phyloP scores from a whole-genome alignment of 2,797 vertebrate genomes.

The Tenualosa ilisha region DNA sequence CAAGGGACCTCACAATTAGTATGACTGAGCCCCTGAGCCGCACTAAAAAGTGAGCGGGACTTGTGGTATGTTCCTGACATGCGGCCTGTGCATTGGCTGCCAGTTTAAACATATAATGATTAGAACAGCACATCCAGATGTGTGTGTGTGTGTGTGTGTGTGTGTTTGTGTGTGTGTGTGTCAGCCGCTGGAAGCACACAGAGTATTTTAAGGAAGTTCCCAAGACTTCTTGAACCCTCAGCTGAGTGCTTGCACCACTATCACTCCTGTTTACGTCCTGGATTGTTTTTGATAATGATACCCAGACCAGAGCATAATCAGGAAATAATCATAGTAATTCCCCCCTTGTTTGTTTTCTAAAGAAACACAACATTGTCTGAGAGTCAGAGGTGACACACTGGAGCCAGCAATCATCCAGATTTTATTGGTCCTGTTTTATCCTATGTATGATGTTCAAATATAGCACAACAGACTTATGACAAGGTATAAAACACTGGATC shows the following conservation, averaged over 20 bases:
- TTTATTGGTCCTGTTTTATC: background rate
- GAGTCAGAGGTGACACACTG: constrained; percentile 1
- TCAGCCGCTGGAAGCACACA: constrained; percentile 25
- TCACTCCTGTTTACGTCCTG: background rate
- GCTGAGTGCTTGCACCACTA: background rate
- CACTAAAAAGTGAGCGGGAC: constrained; percentile 4
- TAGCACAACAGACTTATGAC: background rate
- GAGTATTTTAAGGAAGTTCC: constrained; percentile 33
- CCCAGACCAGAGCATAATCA: constrained; percentile 7
- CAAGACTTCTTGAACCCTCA: constrained; percentile 33
- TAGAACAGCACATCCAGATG: constrained; percentile 30
- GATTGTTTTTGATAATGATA: constrained; percentile 13
- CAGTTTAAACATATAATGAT: constrained; percentile 38
- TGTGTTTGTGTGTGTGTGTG: background rate
- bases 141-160: background rate
- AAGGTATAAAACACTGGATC: background rate
- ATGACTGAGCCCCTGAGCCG: background rate
- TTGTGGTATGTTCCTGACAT: constrained; percentile 31
- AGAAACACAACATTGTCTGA: background rate
- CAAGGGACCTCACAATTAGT: constrained; percentile 34
- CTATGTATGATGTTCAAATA: background rate
- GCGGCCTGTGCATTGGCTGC: constrained; percentile 30
- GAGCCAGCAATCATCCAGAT: background rate
- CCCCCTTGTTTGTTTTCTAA: background rate
- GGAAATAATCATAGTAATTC: constrained; percentile 16